phyloP scores from a whole-genome alignment of 2,888 invertebrate species.

The Dione vanillae region DNA sequence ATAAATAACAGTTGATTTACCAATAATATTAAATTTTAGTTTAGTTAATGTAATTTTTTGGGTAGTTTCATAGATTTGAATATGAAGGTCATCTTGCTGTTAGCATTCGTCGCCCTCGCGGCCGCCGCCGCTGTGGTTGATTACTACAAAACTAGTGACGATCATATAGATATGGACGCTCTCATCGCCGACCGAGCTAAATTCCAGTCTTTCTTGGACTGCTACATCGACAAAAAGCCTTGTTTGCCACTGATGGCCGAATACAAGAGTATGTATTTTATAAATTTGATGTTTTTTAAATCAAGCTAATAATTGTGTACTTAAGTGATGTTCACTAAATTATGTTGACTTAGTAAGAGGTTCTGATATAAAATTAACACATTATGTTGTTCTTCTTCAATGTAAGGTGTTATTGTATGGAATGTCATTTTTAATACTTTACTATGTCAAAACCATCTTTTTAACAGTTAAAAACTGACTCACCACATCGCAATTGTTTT shows the following conservation, averaged over 20 bases:
- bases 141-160: constrained; percentile 59
- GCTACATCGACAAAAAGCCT: constrained; percentile 56
- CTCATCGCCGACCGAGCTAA: constrained; percentile 49
- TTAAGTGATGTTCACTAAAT: no score
- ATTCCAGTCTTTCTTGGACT: constrained; percentile 50
- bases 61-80: not conserved
- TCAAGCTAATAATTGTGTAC: no score
- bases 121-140: not conserved
- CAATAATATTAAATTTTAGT: no score
- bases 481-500: not conserved
- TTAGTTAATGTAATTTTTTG: no score
- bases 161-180: constrained; percentile 61
- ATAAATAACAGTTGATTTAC: not conserved
- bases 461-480: no score
- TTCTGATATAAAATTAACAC: no score
- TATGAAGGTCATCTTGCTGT: not conserved
- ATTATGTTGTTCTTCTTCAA: not conserved
- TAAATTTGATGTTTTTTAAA: no score
- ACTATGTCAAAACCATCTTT: no score
- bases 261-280: constrained; percentile 64
- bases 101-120: not conserved
- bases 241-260: constrained; percentile 54
- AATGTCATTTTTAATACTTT: no score
- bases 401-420: not conserved
- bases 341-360: no score